These are phyloP conservation scores for Apamea anceps DNA, from an alignment of 2,888 invertebrate species.

Conservation along the genomic window DNA sequence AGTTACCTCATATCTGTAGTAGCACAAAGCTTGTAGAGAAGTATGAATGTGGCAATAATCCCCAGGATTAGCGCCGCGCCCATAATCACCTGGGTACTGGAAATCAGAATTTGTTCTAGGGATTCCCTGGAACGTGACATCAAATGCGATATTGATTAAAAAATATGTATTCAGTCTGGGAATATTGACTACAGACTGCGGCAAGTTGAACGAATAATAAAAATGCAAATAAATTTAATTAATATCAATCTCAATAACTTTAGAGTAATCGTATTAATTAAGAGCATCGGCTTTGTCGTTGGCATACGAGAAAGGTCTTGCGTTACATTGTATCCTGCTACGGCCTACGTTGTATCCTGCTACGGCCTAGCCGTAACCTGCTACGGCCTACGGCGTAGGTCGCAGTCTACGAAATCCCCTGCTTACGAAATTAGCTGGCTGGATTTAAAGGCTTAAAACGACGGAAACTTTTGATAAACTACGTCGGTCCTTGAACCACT, in stretches of 20 bases:
- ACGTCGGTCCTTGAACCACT: background rate
- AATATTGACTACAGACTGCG: background rate
- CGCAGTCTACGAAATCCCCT: background rate
- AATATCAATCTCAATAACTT: background rate
- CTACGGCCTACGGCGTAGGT: background rate
- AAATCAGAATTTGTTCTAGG: slow-evolving; percentile 84
- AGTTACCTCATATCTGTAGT: slow-evolving; percentile 82
- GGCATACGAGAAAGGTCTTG: background rate
- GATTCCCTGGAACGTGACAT: slow-evolving; percentile 77
- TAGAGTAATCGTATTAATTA: background rate
- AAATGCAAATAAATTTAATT: background rate
- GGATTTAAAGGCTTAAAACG: background rate
- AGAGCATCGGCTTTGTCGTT: background rate
- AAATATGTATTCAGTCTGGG: slow-evolving; percentile 6
- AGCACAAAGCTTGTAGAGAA: slow-evolving; percentile 86
- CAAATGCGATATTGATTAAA: slow-evolving; percentile 36
- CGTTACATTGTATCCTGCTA: background rate
- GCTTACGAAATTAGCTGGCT: background rate
- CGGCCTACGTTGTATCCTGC: background rate
- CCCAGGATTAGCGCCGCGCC: slow-evolving; percentile 85
- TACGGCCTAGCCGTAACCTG: background rate
- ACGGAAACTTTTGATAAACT: background rate
- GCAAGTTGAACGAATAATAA: background rate
- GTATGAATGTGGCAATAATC: slow-evolving; percentile 84
- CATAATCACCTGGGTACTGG: slow-evolving; percentile 88